Percentiles rank a stretch among this genome's conserved stretches.
phyloP scores from a whole-genome alignment of 2,113 vertebrate genomes.

The Sus scrofa region T2T-Sscrofa CM000822.6:12629501-12630000 shows the following conservation, averaged over 20 bases:
- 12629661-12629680: neutral
- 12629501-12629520: neutral
- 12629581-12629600: neutral
- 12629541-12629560: neutral
- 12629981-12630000: accelerated
- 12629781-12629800: too few species aligned
- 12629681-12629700: neutral
- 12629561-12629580: neutral
- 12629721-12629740: neutral
- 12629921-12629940: neutral
- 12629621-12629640: neutral
- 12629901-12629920: too few species aligned
- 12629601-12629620: neutral
- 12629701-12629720: neutral
- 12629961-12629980: accelerated
- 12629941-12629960: neutral
- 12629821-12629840: too few species aligned
- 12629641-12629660: accelerated
- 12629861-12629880: too few species aligned
- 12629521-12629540: neutral
- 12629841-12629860: too few species aligned
- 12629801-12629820: too few species aligned
- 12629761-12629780: too few species aligned
- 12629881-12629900: too few species aligned
- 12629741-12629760: neutral